A percentile compares a stretch with the other conserved stretches of the same genome.
Evolutionary conservation across 2,797 vertebrate species (phyloP).

Genomic region (Melanitta fusca): DNA sequence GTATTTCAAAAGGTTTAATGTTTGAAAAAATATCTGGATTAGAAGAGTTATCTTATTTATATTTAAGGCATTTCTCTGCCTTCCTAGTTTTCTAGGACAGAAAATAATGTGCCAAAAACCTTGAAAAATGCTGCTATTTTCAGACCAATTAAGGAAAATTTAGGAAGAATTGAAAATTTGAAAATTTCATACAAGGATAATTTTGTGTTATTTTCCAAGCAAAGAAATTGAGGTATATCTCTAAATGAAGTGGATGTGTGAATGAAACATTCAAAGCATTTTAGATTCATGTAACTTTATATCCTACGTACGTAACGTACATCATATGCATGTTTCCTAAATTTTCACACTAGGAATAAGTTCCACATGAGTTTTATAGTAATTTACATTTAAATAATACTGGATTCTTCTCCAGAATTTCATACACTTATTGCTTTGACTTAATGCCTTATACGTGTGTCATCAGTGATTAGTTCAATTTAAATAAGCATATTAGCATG

Average conservation of each 20-base stretch:
- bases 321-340: not conserved
- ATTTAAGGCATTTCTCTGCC: not conserved
- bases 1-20: not conserved
- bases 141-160: not conserved
- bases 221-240: not conserved
- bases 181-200: not conserved
- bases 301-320: not conserved
- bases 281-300: not conserved
- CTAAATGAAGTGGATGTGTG: not conserved
- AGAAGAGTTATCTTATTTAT: not conserved
- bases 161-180: not conserved
- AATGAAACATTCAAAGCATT: not conserved
- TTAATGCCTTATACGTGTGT: not conserved
- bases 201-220: not conserved
- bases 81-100: not conserved
- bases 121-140: not conserved
- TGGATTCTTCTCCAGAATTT: not conserved
- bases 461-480: not conserved
- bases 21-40: not conserved
- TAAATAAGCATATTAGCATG: not conserved
- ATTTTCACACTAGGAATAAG: not conserved
- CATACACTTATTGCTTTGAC: not conserved
- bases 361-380: not conserved
- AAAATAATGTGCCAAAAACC: not conserved
- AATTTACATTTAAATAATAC: not conserved